Conservation (phyloP, 1,140 invertebrate species). For the Akabosia matsudoensis region DNA sequence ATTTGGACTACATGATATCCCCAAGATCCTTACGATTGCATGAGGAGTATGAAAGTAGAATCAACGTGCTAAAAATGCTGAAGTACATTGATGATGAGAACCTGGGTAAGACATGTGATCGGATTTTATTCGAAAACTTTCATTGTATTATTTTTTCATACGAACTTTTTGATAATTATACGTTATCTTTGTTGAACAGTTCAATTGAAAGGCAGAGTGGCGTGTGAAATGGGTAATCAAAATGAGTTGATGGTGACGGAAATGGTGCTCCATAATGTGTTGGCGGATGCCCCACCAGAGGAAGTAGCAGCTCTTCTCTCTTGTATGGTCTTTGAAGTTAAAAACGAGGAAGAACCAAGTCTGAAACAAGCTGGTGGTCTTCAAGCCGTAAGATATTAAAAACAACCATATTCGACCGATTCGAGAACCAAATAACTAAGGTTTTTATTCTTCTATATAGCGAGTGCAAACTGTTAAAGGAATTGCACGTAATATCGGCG, state of each 20-base stretch:
- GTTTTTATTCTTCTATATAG: slow-evolving; percentile 52
- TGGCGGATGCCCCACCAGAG: slow-evolving; percentile 76
- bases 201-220: slow-evolving; percentile 85
- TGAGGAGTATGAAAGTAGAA: slow-evolving; percentile 80
- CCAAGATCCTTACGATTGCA: slow-evolving; percentile 79
- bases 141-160: background rate
- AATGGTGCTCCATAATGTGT: slow-evolving; percentile 86
- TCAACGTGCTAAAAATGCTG: slow-evolving; percentile 75
- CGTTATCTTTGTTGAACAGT: slow-evolving; percentile 53
- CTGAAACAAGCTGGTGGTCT: slow-evolving; percentile 58
- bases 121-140: background rate
- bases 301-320: slow-evolving; percentile 92
- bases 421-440: background rate
- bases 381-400: slow-evolving; percentile 47
- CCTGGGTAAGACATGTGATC: slow-evolving; percentile 57
- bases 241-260: slow-evolving; percentile 94
- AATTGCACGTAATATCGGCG: slow-evolving; percentile 57
- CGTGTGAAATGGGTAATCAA: slow-evolving; percentile 88
- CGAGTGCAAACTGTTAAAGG: slow-evolving; percentile 57
- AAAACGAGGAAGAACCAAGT: slow-evolving; percentile 58
- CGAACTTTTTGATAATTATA: background rate
- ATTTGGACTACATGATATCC: slow-evolving; percentile 72
- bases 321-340: slow-evolving; percentile 85
- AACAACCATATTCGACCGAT: slow-evolving; percentile 13
- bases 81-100: slow-evolving; percentile 71